Percentiles rank a stretch among this genome's conserved stretches.
phyloP scores from a whole-genome alignment of 1,140 invertebrate species.

The Danaus plexippus region DNA sequence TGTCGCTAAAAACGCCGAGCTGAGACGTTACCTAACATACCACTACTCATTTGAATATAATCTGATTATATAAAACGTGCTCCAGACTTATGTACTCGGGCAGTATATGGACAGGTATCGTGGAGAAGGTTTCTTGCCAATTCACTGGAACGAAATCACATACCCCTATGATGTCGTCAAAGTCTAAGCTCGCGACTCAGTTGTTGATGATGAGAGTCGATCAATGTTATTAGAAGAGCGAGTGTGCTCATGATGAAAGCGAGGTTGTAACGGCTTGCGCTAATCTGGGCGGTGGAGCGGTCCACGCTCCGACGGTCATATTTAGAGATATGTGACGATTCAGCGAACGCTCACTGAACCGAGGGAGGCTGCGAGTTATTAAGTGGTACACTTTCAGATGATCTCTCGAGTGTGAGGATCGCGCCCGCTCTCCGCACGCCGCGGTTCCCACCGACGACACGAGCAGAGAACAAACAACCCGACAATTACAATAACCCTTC shows the following conservation, averaged over 20 bases:
- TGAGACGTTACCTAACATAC: not conserved
- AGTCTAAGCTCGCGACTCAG: too few species aligned
- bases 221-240: too few species aligned
- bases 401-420: constrained; percentile 68
- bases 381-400: constrained; percentile 69
- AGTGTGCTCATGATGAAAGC: constrained; percentile 4
- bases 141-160: too few species aligned
- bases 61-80: not conserved
- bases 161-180: too few species aligned
- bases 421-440: constrained; percentile 36
- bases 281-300: constrained; percentile 43
- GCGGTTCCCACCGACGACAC: constrained; percentile 31
- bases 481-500: too few species aligned
- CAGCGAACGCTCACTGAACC: constrained; percentile 67
- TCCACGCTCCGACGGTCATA: constrained; percentile 58
- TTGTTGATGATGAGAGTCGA: too few species aligned
- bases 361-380: constrained; percentile 68
- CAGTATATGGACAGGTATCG: too few species aligned
- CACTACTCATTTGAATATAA: not conserved
- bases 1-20: constrained; percentile 38
- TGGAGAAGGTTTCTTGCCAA: too few species aligned
- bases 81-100: too few species aligned
- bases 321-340: constrained; percentile 70
- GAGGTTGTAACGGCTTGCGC: constrained; percentile 20
- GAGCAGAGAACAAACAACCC: too few species aligned